Conservation (phyloP, 1,140 invertebrate species). For the Protaetia brevitarsis region DNA sequence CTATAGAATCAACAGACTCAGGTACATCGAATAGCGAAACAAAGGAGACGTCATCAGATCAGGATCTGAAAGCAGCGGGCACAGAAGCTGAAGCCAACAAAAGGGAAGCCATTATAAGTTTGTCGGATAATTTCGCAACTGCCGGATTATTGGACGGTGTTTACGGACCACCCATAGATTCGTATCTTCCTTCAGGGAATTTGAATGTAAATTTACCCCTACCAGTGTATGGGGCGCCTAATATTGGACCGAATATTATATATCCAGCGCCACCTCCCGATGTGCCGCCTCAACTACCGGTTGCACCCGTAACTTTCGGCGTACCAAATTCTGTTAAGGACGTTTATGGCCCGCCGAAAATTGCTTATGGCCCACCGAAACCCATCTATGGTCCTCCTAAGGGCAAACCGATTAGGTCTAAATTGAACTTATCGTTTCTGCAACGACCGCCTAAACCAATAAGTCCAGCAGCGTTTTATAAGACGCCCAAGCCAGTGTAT, state of each 20-base stretch:
- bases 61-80: conserved; percentile 35
- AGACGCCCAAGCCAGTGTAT: conserved; percentile 21
- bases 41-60: conserved; percentile 9
- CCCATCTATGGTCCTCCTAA: too few relatives aligned
- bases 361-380: conserved; percentile 20
- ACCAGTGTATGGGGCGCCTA: conserved; percentile 56
- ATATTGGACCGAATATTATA: conserved; percentile 47
- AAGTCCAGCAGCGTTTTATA: conserved; percentile 27
- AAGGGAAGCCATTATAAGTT: conserved; percentile 49
- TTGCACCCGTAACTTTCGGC: conserved; percentile 35
- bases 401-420: conserved; percentile 29
- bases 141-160: conserved; percentile 50
- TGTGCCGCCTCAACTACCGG: conserved; percentile 44
- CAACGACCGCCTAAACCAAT: conserved; percentile 29
- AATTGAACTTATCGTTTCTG: conserved; percentile 30
- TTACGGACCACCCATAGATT: conserved; percentile 49
- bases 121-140: conserved; percentile 54
- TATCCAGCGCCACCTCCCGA: conserved; percentile 52
- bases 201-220: conserved; percentile 50
- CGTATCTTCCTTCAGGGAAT: conserved; percentile 40
- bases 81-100: conserved; percentile 50
- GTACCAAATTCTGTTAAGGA: conserved; percentile 43
- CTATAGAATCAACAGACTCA: conserved; percentile 28
- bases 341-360: conserved; percentile 34
- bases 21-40: background rate